Percentiles rank a stretch among this genome's conserved stretches.
Evolutionary conservation across 2,797 vertebrate genomes (phyloP).

Genomic region (Loriculus beryllinus): DNA sequence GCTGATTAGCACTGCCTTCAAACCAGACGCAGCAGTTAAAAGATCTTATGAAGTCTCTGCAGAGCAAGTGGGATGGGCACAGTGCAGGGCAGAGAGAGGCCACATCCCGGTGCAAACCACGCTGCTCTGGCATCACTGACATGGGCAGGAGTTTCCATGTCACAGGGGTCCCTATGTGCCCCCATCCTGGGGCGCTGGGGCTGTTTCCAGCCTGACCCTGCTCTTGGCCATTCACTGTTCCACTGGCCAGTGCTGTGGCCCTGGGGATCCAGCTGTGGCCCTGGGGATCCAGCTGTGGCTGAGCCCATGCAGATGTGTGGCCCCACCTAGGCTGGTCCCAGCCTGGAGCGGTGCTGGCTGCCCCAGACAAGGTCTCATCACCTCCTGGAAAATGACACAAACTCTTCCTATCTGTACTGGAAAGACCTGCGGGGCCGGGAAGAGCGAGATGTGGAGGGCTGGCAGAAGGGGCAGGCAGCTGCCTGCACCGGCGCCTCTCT

Average conservation of each 20-base stretch:
- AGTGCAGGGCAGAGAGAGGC: not conserved
- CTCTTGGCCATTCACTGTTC: accelerated
- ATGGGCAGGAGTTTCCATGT: not conserved
- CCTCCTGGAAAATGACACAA: constrained; percentile 48
- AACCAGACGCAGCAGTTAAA: no score
- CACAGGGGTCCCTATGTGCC: accelerated
- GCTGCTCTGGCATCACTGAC: accelerated
- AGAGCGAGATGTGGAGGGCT: not conserved
- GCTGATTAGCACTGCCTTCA: no score
- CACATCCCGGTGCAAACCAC: accelerated
- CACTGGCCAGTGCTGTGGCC: not conserved
- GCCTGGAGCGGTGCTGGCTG: not conserved
- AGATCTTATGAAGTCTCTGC: no score
- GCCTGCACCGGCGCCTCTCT: not conserved
- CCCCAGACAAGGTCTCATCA: constrained; percentile 13
- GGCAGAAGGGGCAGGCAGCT: constrained; percentile 1
- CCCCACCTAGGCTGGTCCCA: not conserved
- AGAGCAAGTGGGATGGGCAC: accelerated
- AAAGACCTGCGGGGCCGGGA: constrained; percentile 48
- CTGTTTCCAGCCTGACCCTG: not conserved
- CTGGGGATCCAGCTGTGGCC: not conserved
- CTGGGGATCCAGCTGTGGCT: not conserved
- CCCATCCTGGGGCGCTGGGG: accelerated
- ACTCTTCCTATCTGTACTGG: constrained; percentile 47
- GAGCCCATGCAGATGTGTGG: not conserved